Conservation (phyloP, 2,797 vertebrate genomes). For the Cirrhinus mrigala region DNA sequence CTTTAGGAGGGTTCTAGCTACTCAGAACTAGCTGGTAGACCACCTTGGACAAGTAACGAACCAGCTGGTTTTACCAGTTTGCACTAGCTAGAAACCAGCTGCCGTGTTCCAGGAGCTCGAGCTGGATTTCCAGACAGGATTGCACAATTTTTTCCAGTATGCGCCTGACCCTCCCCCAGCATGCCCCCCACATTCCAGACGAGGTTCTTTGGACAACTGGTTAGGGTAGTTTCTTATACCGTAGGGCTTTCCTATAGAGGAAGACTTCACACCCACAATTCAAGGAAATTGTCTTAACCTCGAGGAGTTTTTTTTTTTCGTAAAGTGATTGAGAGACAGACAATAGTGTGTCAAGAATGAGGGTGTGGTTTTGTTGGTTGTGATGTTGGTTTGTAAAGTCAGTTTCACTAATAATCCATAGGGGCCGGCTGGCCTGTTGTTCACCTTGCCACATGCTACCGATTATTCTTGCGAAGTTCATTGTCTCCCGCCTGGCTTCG, state of each 20-base stretch:
- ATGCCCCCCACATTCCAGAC: background rate
- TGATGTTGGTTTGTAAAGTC: background rate
- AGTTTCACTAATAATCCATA: background rate
- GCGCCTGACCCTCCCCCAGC: conserved; percentile 1
- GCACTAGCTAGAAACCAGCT: conserved; percentile 2
- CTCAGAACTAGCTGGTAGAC: background rate
- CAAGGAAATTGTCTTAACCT: background rate
- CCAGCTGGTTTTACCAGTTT: background rate
- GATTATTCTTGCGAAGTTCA: background rate
- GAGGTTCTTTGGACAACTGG: conserved; percentile 13
- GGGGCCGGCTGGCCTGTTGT: background rate
- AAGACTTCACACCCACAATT: background rate
- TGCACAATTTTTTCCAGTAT: background rate
- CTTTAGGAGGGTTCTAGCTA: background rate
- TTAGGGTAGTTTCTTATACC: background rate
- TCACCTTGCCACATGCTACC: background rate
- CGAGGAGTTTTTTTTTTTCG: too few relatives aligned
- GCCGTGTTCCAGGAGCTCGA: background rate
- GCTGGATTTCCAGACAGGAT: conserved; percentile 5
- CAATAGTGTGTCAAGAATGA: background rate
- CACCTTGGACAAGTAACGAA: background rate
- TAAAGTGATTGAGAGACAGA: background rate
- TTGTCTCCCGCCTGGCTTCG: conserved; percentile 6
- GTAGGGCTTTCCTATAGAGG: background rate
- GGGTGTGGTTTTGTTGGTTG: background rate